Base-by-base conservation (phyloP, 2,797 vertebrate species). In the Danio choprae region DNA sequence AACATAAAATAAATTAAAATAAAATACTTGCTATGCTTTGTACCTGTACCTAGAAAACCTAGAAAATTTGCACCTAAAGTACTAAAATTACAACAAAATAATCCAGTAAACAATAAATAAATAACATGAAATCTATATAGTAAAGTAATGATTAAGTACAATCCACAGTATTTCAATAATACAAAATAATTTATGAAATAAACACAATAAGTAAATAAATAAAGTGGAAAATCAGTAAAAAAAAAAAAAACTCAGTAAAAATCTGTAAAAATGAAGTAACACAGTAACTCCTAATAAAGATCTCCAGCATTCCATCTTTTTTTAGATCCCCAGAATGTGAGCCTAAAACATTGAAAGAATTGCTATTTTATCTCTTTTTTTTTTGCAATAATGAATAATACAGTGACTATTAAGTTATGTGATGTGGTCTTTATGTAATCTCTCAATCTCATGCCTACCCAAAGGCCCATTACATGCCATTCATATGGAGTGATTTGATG, bases 401-500 rank as follows among this genome's bases (percentile, higher is more conserved):
- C 55, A 74, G 13, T 60, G 41, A 72, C 38, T 72, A 11, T 72
- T 40, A 56, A 29, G 29, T 29, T 29, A 29, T 29, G 55, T 44
- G 44, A 46, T 60, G 13, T 74, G 63, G 20, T 7, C 29, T 38
- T 76, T 36, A 46, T 16, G 46, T 78, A 22, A 12, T 38, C n/a
- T 20, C 13, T 18, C 12, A 22, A 10, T 50, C 62, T 29, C 29
- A 69, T 46, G 12, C 55, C 56, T 59, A 36, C 22, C 77, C 76
- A 78, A 60, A 50, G 55, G 29, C 43, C 55, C 29, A 62, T 41
- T 51, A 51, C 41, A 78, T 65, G 62, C 2, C 10, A 46, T 56
- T 58, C 16, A 56, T 38, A 59, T 15, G 4, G 15, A 46, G 53
- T 77, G 10, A 68, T 68, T 59, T 60, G 53, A 43, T 46, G 10